A percentile compares a stretch with the other conserved stretches of the same genome.
Conservation (phyloP, 2,797 vertebrate species). For the Anisognathus igniventris region DNA sequence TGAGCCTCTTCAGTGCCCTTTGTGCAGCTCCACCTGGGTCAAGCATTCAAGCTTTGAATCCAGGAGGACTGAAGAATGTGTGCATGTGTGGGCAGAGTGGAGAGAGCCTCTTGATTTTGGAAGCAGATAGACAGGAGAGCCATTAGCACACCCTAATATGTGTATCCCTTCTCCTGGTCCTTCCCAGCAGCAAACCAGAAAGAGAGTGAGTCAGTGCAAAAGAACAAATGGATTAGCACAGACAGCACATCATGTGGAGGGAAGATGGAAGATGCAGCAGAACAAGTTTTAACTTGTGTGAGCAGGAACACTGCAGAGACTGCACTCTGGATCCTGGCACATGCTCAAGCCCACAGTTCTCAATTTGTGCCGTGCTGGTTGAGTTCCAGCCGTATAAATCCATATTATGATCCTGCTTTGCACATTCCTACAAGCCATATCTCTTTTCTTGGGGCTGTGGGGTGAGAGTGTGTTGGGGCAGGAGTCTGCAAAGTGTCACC, state of each 20-base stretch:
- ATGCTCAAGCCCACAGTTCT: neutral
- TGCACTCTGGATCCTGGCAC: constrained; percentile 23
- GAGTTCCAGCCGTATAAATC: constrained; percentile 33
- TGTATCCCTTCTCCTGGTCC: neutral
- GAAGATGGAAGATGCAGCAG: neutral
- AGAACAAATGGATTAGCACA: neutral
- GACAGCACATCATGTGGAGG: neutral
- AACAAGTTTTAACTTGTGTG: constrained; percentile 6
- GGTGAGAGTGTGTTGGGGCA: constrained; percentile 20
- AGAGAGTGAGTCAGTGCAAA: neutral
- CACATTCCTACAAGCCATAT: neutral
- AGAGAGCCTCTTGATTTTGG: neutral
- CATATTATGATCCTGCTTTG: neutral
- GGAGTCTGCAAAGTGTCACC: constrained; percentile 19
- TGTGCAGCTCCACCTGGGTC: neutral
- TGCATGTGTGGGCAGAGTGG: neutral
- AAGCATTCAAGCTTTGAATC: neutral
- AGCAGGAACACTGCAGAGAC: neutral
- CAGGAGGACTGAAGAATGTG: neutral
- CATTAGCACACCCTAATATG: rapidly evolving
- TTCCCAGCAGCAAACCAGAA: neutral
- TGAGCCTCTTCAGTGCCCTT: neutral
- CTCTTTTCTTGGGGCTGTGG: neutral
- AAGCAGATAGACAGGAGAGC: neutral
- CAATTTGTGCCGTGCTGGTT: neutral